Evolutionary conservation across 2,888 invertebrate species (phyloP), one percentile per base, ranked within the genome.

Genomic region (Conistra vaccinii): DNA sequence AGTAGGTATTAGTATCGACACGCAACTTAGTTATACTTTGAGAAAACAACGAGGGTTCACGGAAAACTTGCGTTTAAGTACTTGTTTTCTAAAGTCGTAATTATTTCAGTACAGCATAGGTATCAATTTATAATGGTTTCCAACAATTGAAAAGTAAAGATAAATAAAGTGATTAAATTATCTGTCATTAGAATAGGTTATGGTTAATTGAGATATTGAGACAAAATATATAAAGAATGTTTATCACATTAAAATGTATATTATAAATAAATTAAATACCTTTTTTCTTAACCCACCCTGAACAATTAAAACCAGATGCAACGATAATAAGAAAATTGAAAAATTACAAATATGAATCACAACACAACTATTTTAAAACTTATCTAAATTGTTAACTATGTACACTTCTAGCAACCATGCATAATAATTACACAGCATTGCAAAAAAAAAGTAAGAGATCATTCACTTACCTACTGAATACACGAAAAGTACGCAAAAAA

Each of bases 401-500:
- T 20, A 29, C 9, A 51, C 17, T 65, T 51, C 29, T 48, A 9
- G 2, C 48, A 48, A 65, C 9, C 23, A 29, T 17, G 20, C 12
- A 20, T 29, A 63, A 20, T 63, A 63, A 29, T 29, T 45, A 45
- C 20, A 4, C 4, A 7, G 29, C 3, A 45, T 23, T n/a, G 3
- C 17, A 57, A 14, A 9, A 48, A 65, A 63, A 23, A 48, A n/a
- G n/a, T n/a, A 53, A 23, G 1, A 45, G 17, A 57, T 29, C 14
- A 42, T 48, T 67, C 35, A 81, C 84, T 83, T 53, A 81, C 81
- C 55, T 29, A 9, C 17, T 51, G 23, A n/a, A n/a, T 55, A 62
- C 32, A 55, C 20, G 53, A 55, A 29, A 32, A 58, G 23, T 45
- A 73, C 69, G 32, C 58, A 62, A 78, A 66, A 48, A 29, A 53